These are phyloP conservation scores for Tylochromis polylepis DNA, from an alignment of 2,113 vertebrate genomes.

Conservation along the genomic window DNA sequence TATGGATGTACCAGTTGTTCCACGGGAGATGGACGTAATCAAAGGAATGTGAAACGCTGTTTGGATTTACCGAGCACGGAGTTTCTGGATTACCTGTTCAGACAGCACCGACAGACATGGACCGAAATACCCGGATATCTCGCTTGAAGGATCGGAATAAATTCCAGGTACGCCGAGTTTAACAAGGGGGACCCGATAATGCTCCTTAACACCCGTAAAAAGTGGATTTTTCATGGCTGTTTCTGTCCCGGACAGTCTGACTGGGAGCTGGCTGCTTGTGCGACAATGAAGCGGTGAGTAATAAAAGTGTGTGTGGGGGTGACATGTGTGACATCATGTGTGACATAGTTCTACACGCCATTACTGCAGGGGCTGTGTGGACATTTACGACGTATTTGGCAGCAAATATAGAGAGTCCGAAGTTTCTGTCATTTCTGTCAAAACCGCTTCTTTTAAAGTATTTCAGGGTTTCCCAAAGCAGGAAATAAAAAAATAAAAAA, in stretches of 20 bases:
- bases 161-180: neutral
- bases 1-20: neutral
- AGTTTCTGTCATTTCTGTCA: neutral
- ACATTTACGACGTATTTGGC: neutral
- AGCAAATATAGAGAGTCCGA: fast-evolving
- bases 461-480: neutral
- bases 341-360: neutral
- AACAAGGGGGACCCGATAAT: fast-evolving
- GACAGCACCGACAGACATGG: neutral
- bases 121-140: neutral
- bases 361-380: neutral
- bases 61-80: neutral
- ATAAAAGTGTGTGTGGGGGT: too few relatives aligned
- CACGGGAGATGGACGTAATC: neutral
- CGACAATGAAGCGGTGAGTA: neutral
- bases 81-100: neutral
- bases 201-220: fast-evolving
- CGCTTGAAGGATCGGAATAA: neutral
- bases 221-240: neutral
- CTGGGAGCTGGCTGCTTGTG: neutral
- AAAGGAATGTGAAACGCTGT: fast-evolving
- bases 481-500: neutral
- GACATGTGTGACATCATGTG: too few relatives aligned
- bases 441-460: fast-evolving
- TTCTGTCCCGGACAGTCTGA: too few relatives aligned